Evolutionary conservation across 2,113 vertebrate species (phyloP), one percentile per base, ranked within the genome.

Genomic region (Pygoscelis adeliae): DNA sequence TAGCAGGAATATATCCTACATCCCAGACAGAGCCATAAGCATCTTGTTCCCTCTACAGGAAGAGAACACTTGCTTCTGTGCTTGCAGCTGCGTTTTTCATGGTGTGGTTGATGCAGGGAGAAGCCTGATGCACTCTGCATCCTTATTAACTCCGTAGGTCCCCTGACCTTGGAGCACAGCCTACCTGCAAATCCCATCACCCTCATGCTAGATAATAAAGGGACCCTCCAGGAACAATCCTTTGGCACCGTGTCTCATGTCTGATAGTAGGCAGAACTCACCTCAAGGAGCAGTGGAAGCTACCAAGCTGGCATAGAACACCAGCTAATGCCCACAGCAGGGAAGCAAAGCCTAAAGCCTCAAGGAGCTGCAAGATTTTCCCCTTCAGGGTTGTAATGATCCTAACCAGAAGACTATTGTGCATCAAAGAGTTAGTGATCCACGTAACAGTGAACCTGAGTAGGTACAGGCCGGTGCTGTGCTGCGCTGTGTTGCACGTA

Each of bases 371-470:
- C 63, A 93, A 49, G 66, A 10, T 78, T 65, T 89, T 65, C 46
- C 23, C 36, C 10, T 77, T 42, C 8, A 7, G 29, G 7, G 8
- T 32, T 62, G 23, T 32, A 66, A 22, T 2, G 4, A 13, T 71
- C 42, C 66, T 71, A 67, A 80, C 5, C 11, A 62, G 56, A 79
- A 66, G 61, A 71, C 70, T 44, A 1, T 11, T 53, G 36, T 44
- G n/a, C 44, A 42, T 78, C 21, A 63, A 20, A 36, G 47, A 59
- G 34, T 50, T 50, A 36, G 44, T 5, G 10, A 74, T 40, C 34
- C 42, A 15, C 0, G 0, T 44, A 49, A 32, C 11, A 74, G 22
- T 32, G 36, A 63, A 4, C 5, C 18, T 1, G 1, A 70, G 82
- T 10, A 52, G 59, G 49, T 25, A n/a, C 3, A 40, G 46, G 46